Evolutionary conservation across 1,140 invertebrate genomes (phyloP).

Genomic region (Drosophila nikananu): DNA sequence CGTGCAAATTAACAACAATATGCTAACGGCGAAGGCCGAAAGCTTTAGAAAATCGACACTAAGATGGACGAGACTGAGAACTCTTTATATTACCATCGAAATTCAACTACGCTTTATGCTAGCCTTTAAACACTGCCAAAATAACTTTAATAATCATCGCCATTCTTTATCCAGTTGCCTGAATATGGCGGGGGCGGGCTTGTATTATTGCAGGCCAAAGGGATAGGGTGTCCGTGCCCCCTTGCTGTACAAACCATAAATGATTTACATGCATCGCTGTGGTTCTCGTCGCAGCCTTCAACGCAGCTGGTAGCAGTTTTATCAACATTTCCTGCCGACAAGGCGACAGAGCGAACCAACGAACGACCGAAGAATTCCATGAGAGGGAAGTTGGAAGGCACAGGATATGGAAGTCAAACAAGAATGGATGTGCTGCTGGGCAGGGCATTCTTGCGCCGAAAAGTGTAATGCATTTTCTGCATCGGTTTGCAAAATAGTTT

Average conservation of each 20-base stretch:
- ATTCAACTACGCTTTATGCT: background rate
- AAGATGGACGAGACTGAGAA: background rate
- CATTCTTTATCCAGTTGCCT: slow-evolving; percentile 7
- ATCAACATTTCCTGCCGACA: slow-evolving; percentile 70
- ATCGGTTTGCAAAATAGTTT: slow-evolving; percentile 69
- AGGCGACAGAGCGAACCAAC: slow-evolving; percentile 22
- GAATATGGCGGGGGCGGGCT: background rate
- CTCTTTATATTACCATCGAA: background rate
- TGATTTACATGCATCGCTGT: slow-evolving; percentile 53
- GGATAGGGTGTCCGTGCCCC: background rate
- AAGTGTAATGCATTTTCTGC: slow-evolving; percentile 29
- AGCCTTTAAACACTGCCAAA: background rate
- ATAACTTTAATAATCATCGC: slow-evolving; percentile 2
- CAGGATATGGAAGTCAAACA: slow-evolving; percentile 71
- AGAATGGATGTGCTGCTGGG: slow-evolving; percentile 29
- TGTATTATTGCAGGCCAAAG: slow-evolving; percentile 1
- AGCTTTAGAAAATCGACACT: background rate
- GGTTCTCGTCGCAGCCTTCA: slow-evolving; percentile 48
- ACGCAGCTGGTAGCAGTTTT: slow-evolving; percentile 62
- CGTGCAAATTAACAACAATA: slow-evolving; percentile 14
- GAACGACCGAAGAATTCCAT: slow-evolving; percentile 27
- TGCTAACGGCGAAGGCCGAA: background rate
- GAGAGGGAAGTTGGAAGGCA: slow-evolving; percentile 62
- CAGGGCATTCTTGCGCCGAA: slow-evolving; percentile 47
- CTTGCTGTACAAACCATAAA: slow-evolving; percentile 19